Percentiles rank a stretch among this genome's conserved stretches.
Evolutionary conservation across 2,113 vertebrate species (phyloP).

Genomic region (Megaceryle torquata): DNA sequence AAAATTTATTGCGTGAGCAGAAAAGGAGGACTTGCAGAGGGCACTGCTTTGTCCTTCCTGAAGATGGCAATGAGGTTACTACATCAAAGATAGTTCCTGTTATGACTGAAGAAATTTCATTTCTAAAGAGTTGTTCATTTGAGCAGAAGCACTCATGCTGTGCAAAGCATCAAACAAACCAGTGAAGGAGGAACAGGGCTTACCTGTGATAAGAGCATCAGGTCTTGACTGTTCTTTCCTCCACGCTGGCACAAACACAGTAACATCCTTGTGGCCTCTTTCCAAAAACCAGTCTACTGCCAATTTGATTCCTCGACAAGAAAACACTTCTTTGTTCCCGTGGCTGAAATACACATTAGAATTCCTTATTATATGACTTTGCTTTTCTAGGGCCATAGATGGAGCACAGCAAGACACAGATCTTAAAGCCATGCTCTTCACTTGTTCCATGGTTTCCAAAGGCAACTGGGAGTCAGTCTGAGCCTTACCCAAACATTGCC

Average conservation of each 20-base stretch:
- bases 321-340: constrained; percentile 98
- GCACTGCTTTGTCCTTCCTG: neutral
- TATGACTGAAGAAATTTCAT: neutral
- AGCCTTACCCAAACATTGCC: neutral
- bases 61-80: neutral
- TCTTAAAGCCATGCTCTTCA: neutral
- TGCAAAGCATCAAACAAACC: neutral
- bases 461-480: neutral
- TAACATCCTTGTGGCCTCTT: constrained; percentile 92
- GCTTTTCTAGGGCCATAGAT: neutral
- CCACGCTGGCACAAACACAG: constrained; percentile 98
- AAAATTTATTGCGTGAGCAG: neutral
- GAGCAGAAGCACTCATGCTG: neutral
- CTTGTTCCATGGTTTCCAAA: neutral
- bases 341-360: constrained; percentile 81
- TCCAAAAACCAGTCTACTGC: constrained; percentile 97
- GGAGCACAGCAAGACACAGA: neutral
- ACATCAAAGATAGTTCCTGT: neutral
- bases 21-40: neutral
- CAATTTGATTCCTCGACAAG: constrained; percentile 95
- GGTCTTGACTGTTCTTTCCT: constrained; percentile 96
- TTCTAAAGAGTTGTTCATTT: neutral
- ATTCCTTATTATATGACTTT: neutral
- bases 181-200: neutral
- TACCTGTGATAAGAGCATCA: constrained; percentile 94